Evolutionary conservation across 2,888 invertebrate species (phyloP).

Genomic region (Gymnoscelis rufifasciata): DNA sequence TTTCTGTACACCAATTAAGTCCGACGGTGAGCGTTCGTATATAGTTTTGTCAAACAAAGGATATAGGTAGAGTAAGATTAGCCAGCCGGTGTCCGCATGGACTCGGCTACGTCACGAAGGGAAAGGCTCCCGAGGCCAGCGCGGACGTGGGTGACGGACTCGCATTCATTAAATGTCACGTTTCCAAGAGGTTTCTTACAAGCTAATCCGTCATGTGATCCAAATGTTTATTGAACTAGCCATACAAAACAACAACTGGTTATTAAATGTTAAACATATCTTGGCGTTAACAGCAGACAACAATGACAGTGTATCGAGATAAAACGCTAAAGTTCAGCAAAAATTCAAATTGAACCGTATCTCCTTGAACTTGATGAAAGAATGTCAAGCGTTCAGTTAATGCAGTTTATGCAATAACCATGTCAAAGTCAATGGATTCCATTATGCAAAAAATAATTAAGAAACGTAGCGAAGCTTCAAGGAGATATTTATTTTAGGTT

Average conservation of each 20-base stretch:
- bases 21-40: too few species aligned
- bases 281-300: background rate
- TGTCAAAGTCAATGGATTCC: background rate
- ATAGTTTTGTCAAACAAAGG: too few species aligned
- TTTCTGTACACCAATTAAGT: too few species aligned
- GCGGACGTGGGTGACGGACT: slow-evolving; percentile 32
- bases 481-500: slow-evolving; percentile 10
- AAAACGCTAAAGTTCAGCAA: background rate
- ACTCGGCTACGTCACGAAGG: slow-evolving; percentile 36
- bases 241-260: slow-evolving; percentile 1
- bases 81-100: slow-evolving; percentile 3
- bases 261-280: slow-evolving; percentile 1
- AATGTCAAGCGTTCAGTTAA: slow-evolving; percentile 1
- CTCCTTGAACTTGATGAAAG: slow-evolving; percentile 6
- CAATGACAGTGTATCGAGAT: background rate
- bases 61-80: background rate
- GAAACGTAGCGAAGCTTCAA: slow-evolving; percentile 4
- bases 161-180: slow-evolving; percentile 38
- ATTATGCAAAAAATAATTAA: background rate
- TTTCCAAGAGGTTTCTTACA: slow-evolving; percentile 18
- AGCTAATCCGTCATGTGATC: slow-evolving; percentile 25
- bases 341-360: background rate
- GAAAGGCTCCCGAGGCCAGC: slow-evolving; percentile 49
- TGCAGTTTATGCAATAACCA: slow-evolving; percentile 4
- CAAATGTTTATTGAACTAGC: slow-evolving; percentile 13